phyloP scores from a whole-genome alignment of 2,113 vertebrate genomes.

The Dolichotis patagonum region DNA sequence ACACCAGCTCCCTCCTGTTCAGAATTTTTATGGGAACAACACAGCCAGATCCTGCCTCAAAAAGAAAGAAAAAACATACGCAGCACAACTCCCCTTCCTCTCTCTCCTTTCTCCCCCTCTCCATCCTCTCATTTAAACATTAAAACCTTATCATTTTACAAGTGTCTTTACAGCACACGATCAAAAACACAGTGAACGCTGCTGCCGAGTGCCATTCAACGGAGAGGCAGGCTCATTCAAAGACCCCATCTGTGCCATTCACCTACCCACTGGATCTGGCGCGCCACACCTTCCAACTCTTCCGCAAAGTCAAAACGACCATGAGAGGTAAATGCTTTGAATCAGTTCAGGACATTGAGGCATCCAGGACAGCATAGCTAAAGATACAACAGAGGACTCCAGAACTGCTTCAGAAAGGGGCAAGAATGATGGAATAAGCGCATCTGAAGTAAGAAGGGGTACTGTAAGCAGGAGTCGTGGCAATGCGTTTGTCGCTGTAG shows the following conservation, averaged over 20 bases:
- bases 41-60: no score
- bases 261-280: background rate
- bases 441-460: background rate
- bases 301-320: background rate
- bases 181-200: background rate
- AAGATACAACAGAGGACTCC: background rate
- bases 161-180: background rate
- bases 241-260: background rate
- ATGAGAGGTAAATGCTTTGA: background rate
- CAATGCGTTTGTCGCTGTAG: background rate
- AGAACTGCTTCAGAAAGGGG: background rate
- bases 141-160: conserved; percentile 38
- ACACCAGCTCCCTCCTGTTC: background rate
- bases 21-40: background rate
- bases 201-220: background rate
- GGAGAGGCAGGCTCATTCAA: background rate
- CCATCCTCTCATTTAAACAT: background rate
- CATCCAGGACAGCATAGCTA: background rate
- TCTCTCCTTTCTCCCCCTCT: background rate
- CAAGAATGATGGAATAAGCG: background rate
- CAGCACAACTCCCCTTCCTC: background rate
- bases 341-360: background rate
- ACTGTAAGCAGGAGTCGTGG: background rate
- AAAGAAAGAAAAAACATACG: background rate
- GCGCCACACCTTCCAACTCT: background rate